Evolutionary conservation across 35 echinoderm and acorn worm species (phyloP).

Genomic region (Amphiura filiformis): DNA sequence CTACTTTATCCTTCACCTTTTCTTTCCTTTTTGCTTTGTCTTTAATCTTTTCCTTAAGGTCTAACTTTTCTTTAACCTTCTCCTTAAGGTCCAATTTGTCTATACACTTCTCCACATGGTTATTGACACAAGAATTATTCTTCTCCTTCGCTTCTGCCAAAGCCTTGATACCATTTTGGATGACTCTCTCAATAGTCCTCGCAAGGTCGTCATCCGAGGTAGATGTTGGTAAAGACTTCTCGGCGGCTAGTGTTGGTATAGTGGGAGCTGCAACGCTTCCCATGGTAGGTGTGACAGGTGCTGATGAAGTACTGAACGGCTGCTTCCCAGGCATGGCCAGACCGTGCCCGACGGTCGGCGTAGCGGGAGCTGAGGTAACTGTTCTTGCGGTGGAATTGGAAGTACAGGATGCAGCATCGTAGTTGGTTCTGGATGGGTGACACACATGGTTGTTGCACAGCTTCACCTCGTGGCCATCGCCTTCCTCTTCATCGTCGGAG

Average conservation of each 20-base stretch:
- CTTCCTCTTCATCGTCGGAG: conserved; percentile 11
- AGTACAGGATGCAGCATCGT: conserved; percentile 9
- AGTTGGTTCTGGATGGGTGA: neutral
- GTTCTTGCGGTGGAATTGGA: neutral
- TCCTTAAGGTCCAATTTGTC: neutral
- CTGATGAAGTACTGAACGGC: neutral
- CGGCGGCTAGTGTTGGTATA: neutral
- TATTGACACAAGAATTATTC: neutral
- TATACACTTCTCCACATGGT: neutral
- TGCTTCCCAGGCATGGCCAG: neutral
- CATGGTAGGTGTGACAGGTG: neutral
- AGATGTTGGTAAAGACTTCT: neutral
- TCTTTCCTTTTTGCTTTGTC: neutral
- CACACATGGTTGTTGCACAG: neutral
- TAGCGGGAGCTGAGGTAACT: neutral
- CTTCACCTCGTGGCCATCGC: neutral
- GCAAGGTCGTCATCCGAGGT: neutral
- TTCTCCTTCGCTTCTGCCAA: neutral
- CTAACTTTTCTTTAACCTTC: neutral
- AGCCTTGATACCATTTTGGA: neutral
- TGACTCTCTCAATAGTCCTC: neutral
- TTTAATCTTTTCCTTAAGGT: neutral
- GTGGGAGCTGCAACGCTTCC: neutral
- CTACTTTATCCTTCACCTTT: neutral
- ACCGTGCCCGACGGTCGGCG: neutral